Conservation (phyloP, 2,888 invertebrate species). For the Amiota mariae region DNA sequence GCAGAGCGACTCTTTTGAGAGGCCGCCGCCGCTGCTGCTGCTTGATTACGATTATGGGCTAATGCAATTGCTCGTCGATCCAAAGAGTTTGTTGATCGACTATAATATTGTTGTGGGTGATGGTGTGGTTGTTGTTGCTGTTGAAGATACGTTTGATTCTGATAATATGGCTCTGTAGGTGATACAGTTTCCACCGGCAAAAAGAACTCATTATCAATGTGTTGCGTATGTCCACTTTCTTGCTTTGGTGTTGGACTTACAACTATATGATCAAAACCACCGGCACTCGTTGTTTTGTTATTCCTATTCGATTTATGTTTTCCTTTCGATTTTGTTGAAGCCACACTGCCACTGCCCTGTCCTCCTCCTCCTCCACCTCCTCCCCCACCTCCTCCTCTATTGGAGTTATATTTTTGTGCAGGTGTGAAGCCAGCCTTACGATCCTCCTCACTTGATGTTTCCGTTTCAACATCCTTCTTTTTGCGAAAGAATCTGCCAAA, state of each 20-base stretch:
- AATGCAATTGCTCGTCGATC: constrained; percentile 56
- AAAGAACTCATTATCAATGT: constrained; percentile 74
- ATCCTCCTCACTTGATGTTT: constrained; percentile 73
- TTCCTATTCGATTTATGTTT: constrained; percentile 70
- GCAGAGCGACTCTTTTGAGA: constrained; percentile 57
- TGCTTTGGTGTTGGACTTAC: constrained; percentile 55
- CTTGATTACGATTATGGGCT: constrained; percentile 41
- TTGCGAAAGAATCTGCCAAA: constrained; percentile 85
- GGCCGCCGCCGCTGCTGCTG: neutral
- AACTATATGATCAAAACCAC: constrained; percentile 80
- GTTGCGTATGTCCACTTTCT: constrained; percentile 39
- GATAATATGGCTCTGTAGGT: constrained; percentile 56
- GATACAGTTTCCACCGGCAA: constrained; percentile 67
- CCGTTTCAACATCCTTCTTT: constrained; percentile 77
- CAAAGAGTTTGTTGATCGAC: constrained; percentile 65
- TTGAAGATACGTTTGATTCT: constrained; percentile 53
- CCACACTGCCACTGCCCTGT: constrained; percentile 49
- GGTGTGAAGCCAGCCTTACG: constrained; percentile 72
- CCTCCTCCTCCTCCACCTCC: constrained; percentile 26
- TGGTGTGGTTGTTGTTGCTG: constrained; percentile 47
- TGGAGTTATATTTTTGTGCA: constrained; percentile 63
- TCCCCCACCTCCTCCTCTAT: constrained; percentile 49
- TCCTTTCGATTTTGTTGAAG: constrained; percentile 64
- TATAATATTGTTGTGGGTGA: constrained; percentile 50
- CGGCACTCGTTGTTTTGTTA: constrained; percentile 75